Base-by-base conservation (phyloP, 1,140 invertebrate genomes). In the Euura lappo region DNA sequence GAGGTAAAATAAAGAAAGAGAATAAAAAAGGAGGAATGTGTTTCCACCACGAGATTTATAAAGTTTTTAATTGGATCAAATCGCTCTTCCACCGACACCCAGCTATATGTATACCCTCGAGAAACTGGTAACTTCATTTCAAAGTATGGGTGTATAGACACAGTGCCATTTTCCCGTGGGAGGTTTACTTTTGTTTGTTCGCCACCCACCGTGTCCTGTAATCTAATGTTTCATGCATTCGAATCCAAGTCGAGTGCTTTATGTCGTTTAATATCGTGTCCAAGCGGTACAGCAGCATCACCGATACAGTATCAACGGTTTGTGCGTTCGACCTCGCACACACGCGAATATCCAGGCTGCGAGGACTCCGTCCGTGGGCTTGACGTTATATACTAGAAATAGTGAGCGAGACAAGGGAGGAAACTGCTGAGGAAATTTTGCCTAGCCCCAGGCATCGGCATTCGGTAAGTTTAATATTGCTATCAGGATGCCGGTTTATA, bases 391-490 rank as follows among this genome's bases (percentile, higher is more conserved):
- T 0, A 28, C 28, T 1, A 28, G 28, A 28, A 28, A 28, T 28
- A 28, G 42, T 10, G 51, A 11, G 65, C 44, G 71, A 72, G 65
- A 68, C 6, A 60, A 45, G 43, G 72, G 44, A 45, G 43, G 72
- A 69, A 71, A 74, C 70, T 71, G 70, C 67, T 68, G 44, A 65
- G 51, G 51, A 60, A 60, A 6, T 60, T 6, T n/a, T 60, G 3
- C 51, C 13, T n/a, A 47, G 75, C 76, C 76, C 68, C 75, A 74
- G 74, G 76, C 79, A 72, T 77, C 69, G 67, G 71, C 74, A 80
- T 79, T 76, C 71, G 75, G 73, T 74, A 79, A 83, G 78, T 83
- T 83, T 80, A 79, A 82, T 82, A 82, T 81, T 77, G 79, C 75
- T 76, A 77, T 79, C 78, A 71, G 77, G 79, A 79, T 78, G 76